phyloP scores from a whole-genome alignment of 2,797 vertebrate genomes.

The Pangasius sanitwongsei region DNA sequence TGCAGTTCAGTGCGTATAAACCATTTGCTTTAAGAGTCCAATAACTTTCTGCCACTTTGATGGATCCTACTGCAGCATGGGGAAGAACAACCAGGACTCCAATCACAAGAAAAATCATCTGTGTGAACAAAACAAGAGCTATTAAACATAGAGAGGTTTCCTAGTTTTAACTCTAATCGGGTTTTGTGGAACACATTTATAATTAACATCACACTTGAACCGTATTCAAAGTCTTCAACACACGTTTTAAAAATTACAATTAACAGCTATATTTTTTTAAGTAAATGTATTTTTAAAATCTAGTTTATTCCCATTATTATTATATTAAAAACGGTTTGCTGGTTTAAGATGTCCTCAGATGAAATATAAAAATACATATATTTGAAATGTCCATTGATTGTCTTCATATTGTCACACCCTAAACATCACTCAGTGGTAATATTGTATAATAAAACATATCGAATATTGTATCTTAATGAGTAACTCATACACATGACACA shows the following conservation, averaged over 20 bases:
- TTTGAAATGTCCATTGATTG: not conserved
- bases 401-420: not conserved
- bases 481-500: not conserved
- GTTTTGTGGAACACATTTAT: not conserved
- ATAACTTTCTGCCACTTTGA: constrained; percentile 33
- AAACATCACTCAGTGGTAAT: not conserved
- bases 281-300: not conserved
- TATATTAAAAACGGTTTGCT: not conserved
- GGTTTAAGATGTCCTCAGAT: too few relatives aligned
- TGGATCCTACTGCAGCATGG: constrained; percentile 51
- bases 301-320: not conserved
- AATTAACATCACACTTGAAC: not conserved
- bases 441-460: not conserved
- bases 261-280: not conserved
- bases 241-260: not conserved
- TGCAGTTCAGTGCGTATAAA: constrained; percentile 43
- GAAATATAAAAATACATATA: not conserved
- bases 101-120: constrained; percentile 67
- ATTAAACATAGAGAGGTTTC: not conserved
- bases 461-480: not conserved
- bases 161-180: not conserved
- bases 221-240: not conserved
- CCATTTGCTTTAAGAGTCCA: constrained; percentile 72
- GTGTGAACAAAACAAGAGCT: constrained; percentile 30
- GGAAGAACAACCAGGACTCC: constrained; percentile 49